These are phyloP conservation scores for Melanchra persicariae DNA, from an alignment of 2,888 invertebrate species.

Conservation along the genomic window DNA sequence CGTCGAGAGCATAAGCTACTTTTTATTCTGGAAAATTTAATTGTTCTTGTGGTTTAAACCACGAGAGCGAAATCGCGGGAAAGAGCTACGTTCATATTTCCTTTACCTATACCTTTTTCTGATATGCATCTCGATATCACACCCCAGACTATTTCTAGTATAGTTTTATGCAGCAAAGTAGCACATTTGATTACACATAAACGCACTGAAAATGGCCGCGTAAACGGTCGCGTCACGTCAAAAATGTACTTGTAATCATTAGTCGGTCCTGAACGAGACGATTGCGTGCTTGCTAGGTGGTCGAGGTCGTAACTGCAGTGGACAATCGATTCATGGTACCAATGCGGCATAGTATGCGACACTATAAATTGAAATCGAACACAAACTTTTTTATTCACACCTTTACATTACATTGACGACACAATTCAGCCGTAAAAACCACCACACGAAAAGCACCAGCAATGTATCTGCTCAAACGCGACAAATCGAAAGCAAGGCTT, in stretches of 20 bases:
- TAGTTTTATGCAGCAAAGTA: conserved; percentile 10
- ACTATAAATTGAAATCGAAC: conserved; percentile 81
- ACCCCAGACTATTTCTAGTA: not conserved
- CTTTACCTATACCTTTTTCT: not conserved
- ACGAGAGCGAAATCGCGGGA: not conserved
- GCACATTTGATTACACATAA: conserved; percentile 52
- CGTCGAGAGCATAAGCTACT: no score
- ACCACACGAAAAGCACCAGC: conserved; percentile 42
- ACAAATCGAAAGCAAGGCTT: conserved; percentile 59
- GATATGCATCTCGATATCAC: not conserved
- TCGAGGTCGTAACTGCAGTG: conserved; percentile 87
- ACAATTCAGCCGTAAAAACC: conserved; percentile 29
- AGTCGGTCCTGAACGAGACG: conserved; percentile 79
- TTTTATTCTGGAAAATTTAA: no score
- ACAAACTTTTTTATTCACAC: conserved; percentile 70
- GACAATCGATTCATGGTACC: conserved; percentile 88
- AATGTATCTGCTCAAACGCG: conserved; percentile 66
- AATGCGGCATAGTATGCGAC: conserved; percentile 87
- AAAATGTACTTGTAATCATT: conserved; percentile 76
- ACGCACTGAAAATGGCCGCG: conserved; percentile 55
- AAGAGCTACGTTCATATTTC: not conserved
- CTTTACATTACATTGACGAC: conserved; percentile 70
- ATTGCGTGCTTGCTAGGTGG: conserved; percentile 87
- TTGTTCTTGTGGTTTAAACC: no score
- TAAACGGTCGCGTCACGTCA: conserved; percentile 64